These are phyloP conservation scores for Drosophila rhopaloa DNA, from an alignment of 1,140 invertebrate genomes.

Conservation along the genomic window DNA sequence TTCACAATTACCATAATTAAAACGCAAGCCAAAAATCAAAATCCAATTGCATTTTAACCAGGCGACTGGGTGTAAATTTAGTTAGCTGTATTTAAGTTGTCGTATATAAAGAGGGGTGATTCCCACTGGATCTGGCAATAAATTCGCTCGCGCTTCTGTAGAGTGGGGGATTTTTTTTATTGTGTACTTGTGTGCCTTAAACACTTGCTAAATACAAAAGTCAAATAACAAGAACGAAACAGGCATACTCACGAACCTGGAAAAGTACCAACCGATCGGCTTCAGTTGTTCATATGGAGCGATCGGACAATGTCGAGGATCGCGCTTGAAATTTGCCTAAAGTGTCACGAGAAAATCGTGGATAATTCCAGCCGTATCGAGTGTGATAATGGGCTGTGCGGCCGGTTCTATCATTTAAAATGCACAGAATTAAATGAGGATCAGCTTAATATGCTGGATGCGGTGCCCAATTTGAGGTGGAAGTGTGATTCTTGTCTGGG, in stretches of 20 bases:
- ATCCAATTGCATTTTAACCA: background rate
- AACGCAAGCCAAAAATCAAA: constrained; percentile 13
- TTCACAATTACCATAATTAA: constrained; percentile 73
- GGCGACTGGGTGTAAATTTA: background rate
- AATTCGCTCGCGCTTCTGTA: background rate
- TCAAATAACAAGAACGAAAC: constrained; percentile 14
- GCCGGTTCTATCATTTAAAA: constrained; percentile 14
- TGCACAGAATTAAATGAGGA: constrained; percentile 28
- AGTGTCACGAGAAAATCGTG: constrained; percentile 38
- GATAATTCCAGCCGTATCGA: constrained; percentile 5
- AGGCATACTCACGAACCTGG: constrained; percentile 7
- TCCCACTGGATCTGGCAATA: constrained; percentile 25
- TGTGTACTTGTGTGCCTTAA: constrained; percentile 15
- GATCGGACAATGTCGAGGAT: constrained; percentile 48
- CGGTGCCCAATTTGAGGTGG: constrained; percentile 36
- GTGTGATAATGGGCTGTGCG: constrained; percentile 39
- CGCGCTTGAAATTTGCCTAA: constrained; percentile 39
- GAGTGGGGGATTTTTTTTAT: constrained; percentile 26
- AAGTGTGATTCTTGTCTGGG: constrained; percentile 40
- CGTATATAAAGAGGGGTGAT: constrained; percentile 15
- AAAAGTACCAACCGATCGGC: constrained; percentile 57
- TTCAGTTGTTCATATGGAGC: constrained; percentile 45
- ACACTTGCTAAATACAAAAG: constrained; percentile 29
- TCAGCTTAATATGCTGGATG: constrained; percentile 27
- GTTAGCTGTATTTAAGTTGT: constrained; percentile 3